phyloP scores from a whole-genome alignment of 2,113 vertebrate genomes.

The Glaucidium brasilianum region DNA sequence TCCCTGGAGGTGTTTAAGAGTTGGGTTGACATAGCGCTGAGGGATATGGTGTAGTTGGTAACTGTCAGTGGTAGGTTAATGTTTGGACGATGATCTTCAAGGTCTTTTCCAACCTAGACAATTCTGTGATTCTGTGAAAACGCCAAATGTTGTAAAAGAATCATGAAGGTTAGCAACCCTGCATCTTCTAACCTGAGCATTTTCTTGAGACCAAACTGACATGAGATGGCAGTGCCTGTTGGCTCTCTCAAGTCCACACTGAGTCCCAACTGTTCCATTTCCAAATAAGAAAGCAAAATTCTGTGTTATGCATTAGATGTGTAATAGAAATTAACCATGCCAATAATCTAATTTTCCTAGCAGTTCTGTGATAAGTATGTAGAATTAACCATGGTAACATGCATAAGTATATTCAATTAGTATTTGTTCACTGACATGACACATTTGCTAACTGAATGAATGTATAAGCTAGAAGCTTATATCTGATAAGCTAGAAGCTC shows the following conservation, averaged over 20 bases:
- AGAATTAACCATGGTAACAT: slow-evolving; percentile 35
- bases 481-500: background rate
- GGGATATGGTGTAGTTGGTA: no score
- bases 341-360: background rate
- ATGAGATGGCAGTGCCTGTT: background rate
- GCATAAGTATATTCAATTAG: background rate
- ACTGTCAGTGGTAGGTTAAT: no score
- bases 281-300: background rate
- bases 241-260: background rate
- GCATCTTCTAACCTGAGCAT: background rate
- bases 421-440: background rate
- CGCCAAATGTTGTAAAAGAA: fast-evolving
- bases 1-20: no score
- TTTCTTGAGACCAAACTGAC: background rate
- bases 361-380: background rate
- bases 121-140: background rate
- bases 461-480: background rate
- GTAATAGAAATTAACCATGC: background rate
- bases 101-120: no score
- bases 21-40: no score
- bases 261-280: background rate
- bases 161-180: background rate
- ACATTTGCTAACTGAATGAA: background rate
- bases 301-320: background rate
- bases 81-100: no score